Conservation (phyloP, 2,113 vertebrate genomes). For the Eolophus roseicapilla region DNA sequence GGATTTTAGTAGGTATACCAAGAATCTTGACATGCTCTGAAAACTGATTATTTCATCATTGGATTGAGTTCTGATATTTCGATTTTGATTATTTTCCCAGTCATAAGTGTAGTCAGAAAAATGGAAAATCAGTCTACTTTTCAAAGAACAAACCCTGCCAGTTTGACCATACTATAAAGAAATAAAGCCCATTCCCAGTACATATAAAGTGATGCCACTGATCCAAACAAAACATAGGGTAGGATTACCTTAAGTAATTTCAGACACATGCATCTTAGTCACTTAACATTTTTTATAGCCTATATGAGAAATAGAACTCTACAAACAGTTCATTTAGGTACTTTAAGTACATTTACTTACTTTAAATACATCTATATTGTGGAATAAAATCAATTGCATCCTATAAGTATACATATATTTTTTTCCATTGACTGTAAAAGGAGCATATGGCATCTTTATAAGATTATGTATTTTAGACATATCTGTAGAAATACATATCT, state of each 20-base stretch:
- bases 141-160: background rate
- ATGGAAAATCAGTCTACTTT: background rate
- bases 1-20: background rate
- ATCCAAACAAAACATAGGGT: background rate
- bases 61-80: background rate
- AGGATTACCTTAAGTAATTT: background rate
- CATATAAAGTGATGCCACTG: background rate
- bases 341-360: background rate
- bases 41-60: background rate
- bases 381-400: background rate
- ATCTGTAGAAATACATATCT: background rate
- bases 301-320: background rate
- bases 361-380: fast-evolving
- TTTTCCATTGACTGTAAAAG: background rate
- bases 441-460: background rate
- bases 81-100: background rate
- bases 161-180: background rate
- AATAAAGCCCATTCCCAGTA: background rate
- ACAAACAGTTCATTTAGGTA: background rate
- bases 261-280: background rate
- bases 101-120: background rate
- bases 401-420: background rate
- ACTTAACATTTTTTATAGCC: background rate
- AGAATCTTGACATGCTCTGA: background rate
- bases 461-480: background rate